Conservation (phyloP, 2,888 invertebrate genomes). For the Coelinius sp. region DNA sequence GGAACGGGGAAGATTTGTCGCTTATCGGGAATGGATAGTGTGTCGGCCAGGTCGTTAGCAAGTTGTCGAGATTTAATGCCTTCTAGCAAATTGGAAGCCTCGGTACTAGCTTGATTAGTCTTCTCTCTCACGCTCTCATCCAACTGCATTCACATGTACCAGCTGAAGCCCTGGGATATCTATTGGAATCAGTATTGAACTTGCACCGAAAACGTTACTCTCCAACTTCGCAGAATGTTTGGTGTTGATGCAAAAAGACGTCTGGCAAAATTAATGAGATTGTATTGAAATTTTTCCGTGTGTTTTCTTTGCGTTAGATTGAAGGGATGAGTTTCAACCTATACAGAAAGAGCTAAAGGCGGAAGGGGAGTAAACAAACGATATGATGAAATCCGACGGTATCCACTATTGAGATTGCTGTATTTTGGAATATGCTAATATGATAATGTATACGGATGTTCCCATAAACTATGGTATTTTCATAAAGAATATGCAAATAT, state of each 20-base stretch:
- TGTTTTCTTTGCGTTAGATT: background rate
- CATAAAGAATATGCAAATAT: slow-evolving; percentile 70
- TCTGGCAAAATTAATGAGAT: background rate
- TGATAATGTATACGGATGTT: slow-evolving; percentile 70
- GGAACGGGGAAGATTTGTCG: slow-evolving; percentile 19
- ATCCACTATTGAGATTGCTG: slow-evolving; percentile 71
- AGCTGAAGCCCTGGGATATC: slow-evolving; percentile 30
- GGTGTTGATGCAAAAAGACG: background rate
- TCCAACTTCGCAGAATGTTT: slow-evolving; percentile 4
- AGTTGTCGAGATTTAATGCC: slow-evolving; percentile 70
- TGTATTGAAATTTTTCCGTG: background rate
- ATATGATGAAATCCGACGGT: slow-evolving; percentile 60
- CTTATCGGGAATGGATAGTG: slow-evolving; percentile 56
- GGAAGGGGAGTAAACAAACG: slow-evolving; percentile 66
- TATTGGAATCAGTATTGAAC: slow-evolving; percentile 43
- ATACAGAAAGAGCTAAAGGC: slow-evolving; percentile 37
- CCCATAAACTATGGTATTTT: slow-evolving; percentile 71
- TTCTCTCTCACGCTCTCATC: background rate
- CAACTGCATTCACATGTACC: background rate
- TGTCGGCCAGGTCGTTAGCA: slow-evolving; percentile 70
- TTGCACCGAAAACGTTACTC: slow-evolving; percentile 40
- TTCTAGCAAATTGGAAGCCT: slow-evolving; percentile 67
- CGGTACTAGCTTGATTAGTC: slow-evolving; percentile 64
- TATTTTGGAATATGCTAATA: slow-evolving; percentile 70
- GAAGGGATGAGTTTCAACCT: background rate